phyloP scores from a whole-genome alignment of 1,140 invertebrate genomes.

The Zaprionus tsacasi region DNA sequence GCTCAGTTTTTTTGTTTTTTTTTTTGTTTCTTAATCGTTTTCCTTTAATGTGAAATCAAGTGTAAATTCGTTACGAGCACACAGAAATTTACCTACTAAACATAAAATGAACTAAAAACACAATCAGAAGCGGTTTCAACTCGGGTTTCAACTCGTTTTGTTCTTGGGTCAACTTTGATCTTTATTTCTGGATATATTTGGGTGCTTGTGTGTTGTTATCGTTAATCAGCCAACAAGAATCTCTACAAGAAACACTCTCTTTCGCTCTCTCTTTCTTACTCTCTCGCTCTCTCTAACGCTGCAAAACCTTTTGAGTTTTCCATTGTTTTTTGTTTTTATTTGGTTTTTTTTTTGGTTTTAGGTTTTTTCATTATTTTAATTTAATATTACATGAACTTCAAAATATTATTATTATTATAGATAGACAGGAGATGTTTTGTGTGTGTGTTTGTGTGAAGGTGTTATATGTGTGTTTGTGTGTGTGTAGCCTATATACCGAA shows the following conservation, averaged over 20 bases:
- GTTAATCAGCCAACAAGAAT: conserved; percentile 52
- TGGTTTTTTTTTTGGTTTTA: conserved; percentile 61
- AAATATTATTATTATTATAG: conserved; percentile 82
- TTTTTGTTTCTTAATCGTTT: conserved; percentile 59
- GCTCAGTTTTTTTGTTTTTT: conserved; percentile 53
- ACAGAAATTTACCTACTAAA: conserved; percentile 83
- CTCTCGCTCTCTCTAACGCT: conserved; percentile 25
- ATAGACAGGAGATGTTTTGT: conserved; percentile 74
- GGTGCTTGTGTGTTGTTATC: conserved; percentile 18
- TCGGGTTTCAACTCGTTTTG: conserved; percentile 56
- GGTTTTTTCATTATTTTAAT: conserved; percentile 79
- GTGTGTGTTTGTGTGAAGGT: conserved; percentile 65
- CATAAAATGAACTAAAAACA: conserved; percentile 80
- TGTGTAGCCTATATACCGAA: conserved; percentile 74
- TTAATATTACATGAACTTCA: conserved; percentile 81
- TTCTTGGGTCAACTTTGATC: conserved; percentile 44
- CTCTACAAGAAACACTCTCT: conserved; percentile 54
- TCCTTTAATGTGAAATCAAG: conserved; percentile 70
- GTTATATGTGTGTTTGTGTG: conserved; percentile 70
- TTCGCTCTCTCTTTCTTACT: conserved; percentile 37
- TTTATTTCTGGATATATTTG: conserved; percentile 34
- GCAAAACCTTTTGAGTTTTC: conserved; percentile 39
- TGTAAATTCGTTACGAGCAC: conserved; percentile 76
- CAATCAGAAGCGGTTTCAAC: conserved; percentile 64
- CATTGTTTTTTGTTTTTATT: conserved; percentile 42